phyloP scores from a whole-genome alignment of 2,888 invertebrate species.

The Cosmorhoe ocellata region DNA sequence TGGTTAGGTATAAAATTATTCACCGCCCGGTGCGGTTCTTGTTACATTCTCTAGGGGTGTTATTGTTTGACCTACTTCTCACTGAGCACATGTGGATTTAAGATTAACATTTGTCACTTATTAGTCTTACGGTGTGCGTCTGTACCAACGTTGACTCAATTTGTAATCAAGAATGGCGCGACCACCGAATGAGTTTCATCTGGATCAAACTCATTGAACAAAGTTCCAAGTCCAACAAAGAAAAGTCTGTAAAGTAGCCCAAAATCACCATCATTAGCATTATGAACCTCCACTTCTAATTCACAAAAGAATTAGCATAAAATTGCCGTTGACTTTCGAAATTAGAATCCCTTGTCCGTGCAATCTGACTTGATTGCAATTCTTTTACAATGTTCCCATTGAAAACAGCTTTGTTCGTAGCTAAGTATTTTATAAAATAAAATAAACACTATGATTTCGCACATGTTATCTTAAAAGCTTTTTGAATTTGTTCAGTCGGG shows the following conservation, averaged over 20 bases:
- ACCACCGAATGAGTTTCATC: conserved; percentile 17
- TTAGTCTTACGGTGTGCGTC: conserved; percentile 23
- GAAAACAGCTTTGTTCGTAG: conserved; percentile 2
- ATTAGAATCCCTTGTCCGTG: conserved; percentile 27
- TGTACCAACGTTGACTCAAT: conserved; percentile 18
- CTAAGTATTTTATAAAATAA: background rate
- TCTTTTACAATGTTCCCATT: conserved; percentile 19
- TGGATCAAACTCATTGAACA: background rate
- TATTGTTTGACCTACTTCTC: conserved; percentile 56
- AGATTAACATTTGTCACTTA: conserved; percentile 39
- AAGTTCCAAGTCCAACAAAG: conserved; percentile 8
- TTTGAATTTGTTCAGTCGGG: conserved; percentile 11
- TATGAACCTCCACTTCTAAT: conserved; percentile 27
- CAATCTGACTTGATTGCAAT: conserved; percentile 30
- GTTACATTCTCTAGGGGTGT: conserved; percentile 34
- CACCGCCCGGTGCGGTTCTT: conserved; percentile 34
- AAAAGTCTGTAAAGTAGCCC: conserved; percentile 22
- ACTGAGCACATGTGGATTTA: conserved; percentile 33
- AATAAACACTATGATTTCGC: too few species aligned
- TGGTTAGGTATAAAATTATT: conserved; percentile 44
- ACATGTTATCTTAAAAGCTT: background rate
- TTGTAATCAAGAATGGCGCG: conserved; percentile 9
- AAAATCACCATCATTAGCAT: conserved; percentile 34
- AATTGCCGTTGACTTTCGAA: conserved; percentile 25
- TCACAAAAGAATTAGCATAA: conserved; percentile 32